Base-by-base conservation (phyloP, 2,888 invertebrate species). In the Sinotaia quadrata region DNA sequence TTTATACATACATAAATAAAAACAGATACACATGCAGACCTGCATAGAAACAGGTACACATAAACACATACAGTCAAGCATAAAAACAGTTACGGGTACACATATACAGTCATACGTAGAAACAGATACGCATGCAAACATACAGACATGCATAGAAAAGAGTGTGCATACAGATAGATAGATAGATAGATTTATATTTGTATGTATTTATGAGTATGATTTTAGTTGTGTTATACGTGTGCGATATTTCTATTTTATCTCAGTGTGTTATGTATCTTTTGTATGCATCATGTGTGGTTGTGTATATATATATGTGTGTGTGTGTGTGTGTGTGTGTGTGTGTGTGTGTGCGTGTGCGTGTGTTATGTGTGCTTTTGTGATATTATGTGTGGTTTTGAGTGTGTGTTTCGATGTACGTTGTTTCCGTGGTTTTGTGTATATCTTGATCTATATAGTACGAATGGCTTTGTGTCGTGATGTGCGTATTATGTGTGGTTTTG, bases 261-360 rank as follows among this genome's bases (percentile, higher is more conserved):
- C n/a, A 4, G 10, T 15, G 33, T 21, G 29, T 57, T 15, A 18
- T 7, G 2, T 34, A 34, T 12, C 18, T 57, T n/a, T 15, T 29
- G 34, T 2, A 29, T 57, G 36, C 31, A 33, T 54, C 18, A 31
- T n/a, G n/a, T n/a, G n/a, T n/a, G n/a, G 21, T 21, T n/a, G 57
- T 57, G 34, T 54, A 34, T 31, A 34, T 31, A n/a, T 54, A 34
- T 31, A 34, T 54, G 31, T 29, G 7, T 54, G 54, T 54, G 31
- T 31, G 7, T 54, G 31, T 31, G 54, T 54, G 54, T 31, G 5
- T 54, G 33, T 31, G 12, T 54, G 10, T 49, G 49, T 49, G 49
- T 49, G 10, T 49, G 49, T 49, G 49, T 49, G 10, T 49, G 49
- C 24, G 49, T 49, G 49, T 5, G 7, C 10, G 7, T 5, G 7